Evolutionary conservation across 2,797 vertebrate species (phyloP).

Genomic region (Siniperca obscura): DNA sequence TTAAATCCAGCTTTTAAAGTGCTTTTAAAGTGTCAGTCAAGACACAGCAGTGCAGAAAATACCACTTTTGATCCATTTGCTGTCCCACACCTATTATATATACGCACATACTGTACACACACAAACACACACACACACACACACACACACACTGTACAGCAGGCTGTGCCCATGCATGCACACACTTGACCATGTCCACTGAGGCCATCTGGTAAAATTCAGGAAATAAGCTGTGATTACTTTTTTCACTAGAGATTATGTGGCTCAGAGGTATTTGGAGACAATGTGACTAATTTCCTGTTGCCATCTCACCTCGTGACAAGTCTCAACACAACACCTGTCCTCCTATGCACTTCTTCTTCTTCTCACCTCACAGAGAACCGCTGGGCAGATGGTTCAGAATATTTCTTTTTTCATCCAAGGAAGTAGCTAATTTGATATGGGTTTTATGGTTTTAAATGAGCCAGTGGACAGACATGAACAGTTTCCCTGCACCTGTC

Average conservation of each 20-base stretch:
- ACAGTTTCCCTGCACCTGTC: background rate
- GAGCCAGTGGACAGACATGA: background rate
- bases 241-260: background rate
- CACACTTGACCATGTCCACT: conserved; percentile 37
- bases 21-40: conserved; percentile 48
- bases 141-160: background rate
- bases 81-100: background rate
- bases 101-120: background rate
- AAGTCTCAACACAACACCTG: conserved; percentile 30
- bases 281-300: conserved; percentile 42
- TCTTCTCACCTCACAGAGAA: background rate
- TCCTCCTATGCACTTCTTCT: background rate
- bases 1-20: conserved; percentile 43
- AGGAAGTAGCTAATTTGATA: background rate
- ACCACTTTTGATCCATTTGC: background rate
- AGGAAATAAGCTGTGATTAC: conserved; percentile 28
- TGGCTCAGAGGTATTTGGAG: conserved; percentile 26
- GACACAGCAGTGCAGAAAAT: conserved; percentile 21
- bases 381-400: background rate
- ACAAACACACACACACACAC: conserved; percentile 12
- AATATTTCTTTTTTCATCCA: background rate
- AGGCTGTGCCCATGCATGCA: background rate
- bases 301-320: conserved; percentile 19
- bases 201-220: conserved; percentile 24
- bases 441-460: background rate